Conservation (phyloP, 1,140 invertebrate genomes). For the Hyposmocoma kahamanoa region DNA sequence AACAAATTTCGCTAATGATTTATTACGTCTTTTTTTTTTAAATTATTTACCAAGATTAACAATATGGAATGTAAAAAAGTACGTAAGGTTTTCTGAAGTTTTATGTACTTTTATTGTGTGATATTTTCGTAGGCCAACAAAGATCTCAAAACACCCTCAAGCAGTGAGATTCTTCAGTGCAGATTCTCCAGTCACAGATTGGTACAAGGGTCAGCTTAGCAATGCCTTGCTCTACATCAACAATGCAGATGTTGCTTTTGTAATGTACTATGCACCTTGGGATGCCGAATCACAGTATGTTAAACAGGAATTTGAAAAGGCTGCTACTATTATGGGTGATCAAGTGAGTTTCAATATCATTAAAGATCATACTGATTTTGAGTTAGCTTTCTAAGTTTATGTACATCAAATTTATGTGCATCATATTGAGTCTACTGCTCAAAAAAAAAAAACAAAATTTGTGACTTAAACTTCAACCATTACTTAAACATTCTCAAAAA, state of each 20-base stretch:
- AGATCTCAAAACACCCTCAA: constrained; percentile 77
- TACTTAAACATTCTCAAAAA: no score
- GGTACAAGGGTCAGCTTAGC: constrained; percentile 81
- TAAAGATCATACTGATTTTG: neutral
- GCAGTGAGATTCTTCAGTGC: constrained; percentile 81
- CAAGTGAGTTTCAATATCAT: constrained; percentile 69
- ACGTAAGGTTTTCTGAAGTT: neutral
- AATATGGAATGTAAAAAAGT: neutral
- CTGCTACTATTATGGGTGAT: constrained; percentile 80
- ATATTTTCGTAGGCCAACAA: constrained; percentile 78
- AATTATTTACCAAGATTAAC: neutral
- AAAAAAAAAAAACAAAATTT: no score
- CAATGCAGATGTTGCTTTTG: constrained; percentile 81
- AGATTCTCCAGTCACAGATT: constrained; percentile 80
- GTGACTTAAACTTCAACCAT: no score
- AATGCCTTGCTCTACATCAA: constrained; percentile 76
- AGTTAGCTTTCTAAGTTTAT: neutral
- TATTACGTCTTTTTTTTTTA: neutral
- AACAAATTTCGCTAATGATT: neutral
- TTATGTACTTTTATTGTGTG: neutral
- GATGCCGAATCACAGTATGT: constrained; percentile 85
- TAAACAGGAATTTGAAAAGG: constrained; percentile 81
- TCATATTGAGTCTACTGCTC: no score
- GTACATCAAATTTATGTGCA: no score
- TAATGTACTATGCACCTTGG: constrained; percentile 94